Evolutionary conservation across 2,888 invertebrate genomes (phyloP).

Genomic region (Teinopalpus imperialis): DNA sequence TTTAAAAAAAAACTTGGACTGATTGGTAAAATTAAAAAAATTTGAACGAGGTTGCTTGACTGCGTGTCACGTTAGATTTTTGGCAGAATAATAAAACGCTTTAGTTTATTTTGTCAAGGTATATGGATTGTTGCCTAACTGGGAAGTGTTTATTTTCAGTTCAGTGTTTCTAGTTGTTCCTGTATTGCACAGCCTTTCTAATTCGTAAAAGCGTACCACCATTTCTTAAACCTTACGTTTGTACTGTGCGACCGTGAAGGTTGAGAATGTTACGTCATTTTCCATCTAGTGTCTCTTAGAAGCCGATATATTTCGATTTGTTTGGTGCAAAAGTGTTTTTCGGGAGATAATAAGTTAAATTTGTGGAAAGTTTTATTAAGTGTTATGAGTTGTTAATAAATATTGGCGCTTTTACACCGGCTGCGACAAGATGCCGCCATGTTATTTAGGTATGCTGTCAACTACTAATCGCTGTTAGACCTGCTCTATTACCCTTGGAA

Average conservation of each 20-base stretch:
- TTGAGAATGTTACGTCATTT: constrained; percentile 82
- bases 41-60: constrained; percentile 69
- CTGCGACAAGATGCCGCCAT: constrained; percentile 79
- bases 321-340: constrained; percentile 54
- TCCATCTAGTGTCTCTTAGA: constrained; percentile 70
- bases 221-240: constrained; percentile 57
- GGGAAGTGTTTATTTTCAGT: constrained; percentile 46
- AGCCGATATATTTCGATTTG: constrained; percentile 58
- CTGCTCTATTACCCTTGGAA: constrained; percentile 46
- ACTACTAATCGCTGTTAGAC: constrained; percentile 63
- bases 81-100: constrained; percentile 65
- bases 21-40: constrained; percentile 44
- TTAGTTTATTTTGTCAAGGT: constrained; percentile 59
- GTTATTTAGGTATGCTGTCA: constrained; percentile 80
- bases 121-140: constrained; percentile 38
- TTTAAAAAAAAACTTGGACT: constrained; percentile 40
- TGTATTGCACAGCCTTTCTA: constrained; percentile 40
- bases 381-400: constrained; percentile 53
- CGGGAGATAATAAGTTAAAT: constrained; percentile 43
- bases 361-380: constrained; percentile 47
- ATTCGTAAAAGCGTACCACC: constrained; percentile 42
- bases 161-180: constrained; percentile 40
- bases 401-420: constrained; percentile 64
- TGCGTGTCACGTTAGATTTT: constrained; percentile 81
- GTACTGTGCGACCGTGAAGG: constrained; percentile 80